Percentiles rank a stretch among this genome's conserved stretches.
phyloP scores from a whole-genome alignment of 2,113 vertebrate genomes.

The Pseudorhombus dupliciocellatus region DNA sequence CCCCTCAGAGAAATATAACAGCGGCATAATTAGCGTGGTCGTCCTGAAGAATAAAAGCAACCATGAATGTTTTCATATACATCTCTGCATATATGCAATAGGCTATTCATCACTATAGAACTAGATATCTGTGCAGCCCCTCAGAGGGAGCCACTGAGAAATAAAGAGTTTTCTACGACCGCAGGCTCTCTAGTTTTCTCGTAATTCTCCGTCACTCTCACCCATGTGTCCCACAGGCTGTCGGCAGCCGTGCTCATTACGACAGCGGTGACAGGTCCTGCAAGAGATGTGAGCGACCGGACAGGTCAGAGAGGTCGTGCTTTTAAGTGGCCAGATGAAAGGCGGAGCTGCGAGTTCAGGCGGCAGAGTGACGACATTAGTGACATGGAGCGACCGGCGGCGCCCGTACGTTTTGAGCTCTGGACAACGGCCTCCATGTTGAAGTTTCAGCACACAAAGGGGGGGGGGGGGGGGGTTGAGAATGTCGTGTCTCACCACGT shows the following conservation, averaged over 20 bases:
- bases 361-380: conserved; percentile 22
- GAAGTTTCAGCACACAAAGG: conserved; percentile 21
- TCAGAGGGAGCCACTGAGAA: conserved; percentile 12
- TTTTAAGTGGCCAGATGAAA: conserved; percentile 62
- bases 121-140: not conserved
- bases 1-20: conserved; percentile 52
- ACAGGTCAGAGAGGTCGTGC: conserved; percentile 30
- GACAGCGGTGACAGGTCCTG: conserved; percentile 57
- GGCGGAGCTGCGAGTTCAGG: conserved; percentile 22
- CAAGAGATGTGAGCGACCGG: conserved; percentile 1
- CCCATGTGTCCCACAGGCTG: conserved; percentile 31
- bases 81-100: conserved; percentile 20
- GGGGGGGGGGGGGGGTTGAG: not conserved
- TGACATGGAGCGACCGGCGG: conserved; percentile 18
- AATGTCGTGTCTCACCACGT: not conserved
- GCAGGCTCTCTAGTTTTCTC: not conserved
- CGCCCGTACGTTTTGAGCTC: not conserved
- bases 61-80: conserved; percentile 40
- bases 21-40: conserved; percentile 58
- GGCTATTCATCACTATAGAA: conserved; percentile 3
- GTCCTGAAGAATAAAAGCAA: conserved; percentile 50
- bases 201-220: conserved; percentile 4
- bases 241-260: conserved; percentile 66
- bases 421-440: conserved; percentile 4
- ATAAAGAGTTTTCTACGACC: not conserved